These are phyloP conservation scores for Seriola rivoliana DNA, from an alignment of 2,113 vertebrate genomes.

Conservation along the genomic window DNA sequence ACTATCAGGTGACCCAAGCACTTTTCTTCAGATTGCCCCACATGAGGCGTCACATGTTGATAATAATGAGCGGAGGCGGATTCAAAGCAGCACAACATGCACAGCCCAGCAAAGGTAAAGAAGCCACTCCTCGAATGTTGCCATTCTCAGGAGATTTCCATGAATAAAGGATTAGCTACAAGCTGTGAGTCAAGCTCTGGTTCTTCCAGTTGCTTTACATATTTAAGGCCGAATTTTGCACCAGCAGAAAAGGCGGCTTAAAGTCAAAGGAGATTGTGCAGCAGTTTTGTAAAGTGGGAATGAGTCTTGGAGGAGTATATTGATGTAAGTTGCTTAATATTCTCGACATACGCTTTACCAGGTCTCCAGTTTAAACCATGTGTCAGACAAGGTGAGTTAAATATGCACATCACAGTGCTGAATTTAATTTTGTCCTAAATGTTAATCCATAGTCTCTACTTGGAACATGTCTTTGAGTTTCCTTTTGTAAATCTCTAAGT, in stretches of 20 bases:
- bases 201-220: constrained; percentile 79
- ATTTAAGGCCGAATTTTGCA: constrained; percentile 74
- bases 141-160: constrained; percentile 75
- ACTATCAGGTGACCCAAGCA: constrained; percentile 63
- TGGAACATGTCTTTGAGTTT: background rate
- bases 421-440: constrained; percentile 6
- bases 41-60: constrained; percentile 38
- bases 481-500: background rate
- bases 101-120: constrained; percentile 59
- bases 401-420: background rate
- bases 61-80: constrained; percentile 60
- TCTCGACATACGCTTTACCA: constrained; percentile 1
- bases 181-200: constrained; percentile 78
- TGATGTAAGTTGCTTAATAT: constrained; percentile 45
- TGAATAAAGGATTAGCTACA: constrained; percentile 80
- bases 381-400: background rate
- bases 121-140: constrained; percentile 56
- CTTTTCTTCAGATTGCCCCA: constrained; percentile 36
- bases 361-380: constrained; percentile 15
- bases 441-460: background rate
- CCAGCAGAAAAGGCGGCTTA: constrained; percentile 72
- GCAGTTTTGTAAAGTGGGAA: constrained; percentile 55
- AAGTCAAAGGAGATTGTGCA: constrained; percentile 68
- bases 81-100: constrained; percentile 51
- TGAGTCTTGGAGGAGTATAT: constrained; percentile 36